phyloP scores from a whole-genome alignment of 2,888 invertebrate species.

The Nasonovia ribisnigri region DNA sequence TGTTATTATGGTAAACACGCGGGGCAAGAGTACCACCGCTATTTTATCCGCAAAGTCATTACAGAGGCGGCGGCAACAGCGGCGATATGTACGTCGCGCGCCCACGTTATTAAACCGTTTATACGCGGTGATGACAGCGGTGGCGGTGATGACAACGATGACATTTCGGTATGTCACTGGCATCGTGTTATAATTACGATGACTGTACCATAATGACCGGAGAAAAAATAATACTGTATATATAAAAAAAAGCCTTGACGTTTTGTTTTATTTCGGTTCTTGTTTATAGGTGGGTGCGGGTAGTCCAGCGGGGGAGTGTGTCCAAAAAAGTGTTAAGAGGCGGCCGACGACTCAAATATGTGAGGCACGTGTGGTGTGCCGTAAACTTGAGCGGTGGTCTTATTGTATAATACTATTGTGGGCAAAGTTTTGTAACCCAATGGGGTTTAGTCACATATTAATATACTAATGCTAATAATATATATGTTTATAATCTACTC shows the following conservation, averaged over 20 bases:
- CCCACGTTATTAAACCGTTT: neutral
- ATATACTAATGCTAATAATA: neutral
- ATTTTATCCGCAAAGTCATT: slow-evolving; percentile 62
- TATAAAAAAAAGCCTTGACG: slow-evolving; percentile 24
- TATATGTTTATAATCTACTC: neutral
- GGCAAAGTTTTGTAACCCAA: neutral
- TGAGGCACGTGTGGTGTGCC: neutral
- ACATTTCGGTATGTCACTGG: slow-evolving; percentile 56
- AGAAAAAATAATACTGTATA: neutral
- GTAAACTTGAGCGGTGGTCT: neutral
- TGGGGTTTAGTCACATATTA: neutral
- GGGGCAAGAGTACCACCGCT: slow-evolving; percentile 19
- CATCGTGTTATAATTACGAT: slow-evolving; percentile 49
- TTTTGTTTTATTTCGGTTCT: slow-evolving; percentile 32
- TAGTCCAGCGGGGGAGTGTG: neutral
- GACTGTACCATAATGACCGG: slow-evolving; percentile 16
- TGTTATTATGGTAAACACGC: slow-evolving; percentile 60
- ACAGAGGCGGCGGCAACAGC: neutral
- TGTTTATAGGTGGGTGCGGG: neutral
- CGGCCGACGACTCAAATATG: neutral
- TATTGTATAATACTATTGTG: neutral
- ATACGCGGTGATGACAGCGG: neutral
- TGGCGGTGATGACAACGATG: neutral
- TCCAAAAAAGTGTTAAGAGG: neutral
- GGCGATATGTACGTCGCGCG: neutral